Base-by-base conservation (phyloP, 2,888 invertebrate genomes). In the Aleiodes leptofemur region DNA sequence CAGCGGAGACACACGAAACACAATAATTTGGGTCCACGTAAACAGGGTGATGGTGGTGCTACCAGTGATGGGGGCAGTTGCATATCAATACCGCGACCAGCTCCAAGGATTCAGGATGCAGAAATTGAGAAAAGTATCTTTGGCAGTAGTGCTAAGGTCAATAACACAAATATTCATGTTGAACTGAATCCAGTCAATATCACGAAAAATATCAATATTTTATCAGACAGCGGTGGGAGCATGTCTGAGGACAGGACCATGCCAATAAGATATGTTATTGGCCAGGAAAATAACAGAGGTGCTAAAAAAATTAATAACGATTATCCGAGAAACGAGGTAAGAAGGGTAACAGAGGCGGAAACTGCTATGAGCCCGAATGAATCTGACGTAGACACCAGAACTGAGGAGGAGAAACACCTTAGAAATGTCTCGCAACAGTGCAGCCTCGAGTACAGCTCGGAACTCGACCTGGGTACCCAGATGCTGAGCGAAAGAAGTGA, bases 121-220 rank as follows among this genome's bases (percentile, higher is more conserved):
- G 80, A 82, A 13, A 84, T 87, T 31, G 86, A 88, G 34, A 85
- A 86, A 34, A 92, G 91, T 80, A 92, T 95, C 16, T 92, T 94
- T 76, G 93, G 94, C 66, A 94, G 93, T 76, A 91, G 93, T 0
- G 93, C 94, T 2, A 96, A 96, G 90, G 94, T 95, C 0, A 95
- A 96, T 84, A 96, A 96, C 79, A 95, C 95, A 0, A 96, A 96
- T 86, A 92, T 96, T 78, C 95, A 95, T 83, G 94, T 94, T 0
- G 94, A 94, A 82, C 89, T 92, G 77, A 92, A 90, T 79, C 92
- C 91, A 0, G 90, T 93, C 0, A 92, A 92, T 80, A 93, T 92
- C 79, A 89, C 91, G 0, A 91, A 90, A 11, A 94, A 95, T 85
- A 93, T 93, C 0, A 95, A 94, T 83, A 91, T 95, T 74, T 87